Base-by-base conservation (phyloP, 2,113 vertebrate species). In the Pionites leucogaster region DNA sequence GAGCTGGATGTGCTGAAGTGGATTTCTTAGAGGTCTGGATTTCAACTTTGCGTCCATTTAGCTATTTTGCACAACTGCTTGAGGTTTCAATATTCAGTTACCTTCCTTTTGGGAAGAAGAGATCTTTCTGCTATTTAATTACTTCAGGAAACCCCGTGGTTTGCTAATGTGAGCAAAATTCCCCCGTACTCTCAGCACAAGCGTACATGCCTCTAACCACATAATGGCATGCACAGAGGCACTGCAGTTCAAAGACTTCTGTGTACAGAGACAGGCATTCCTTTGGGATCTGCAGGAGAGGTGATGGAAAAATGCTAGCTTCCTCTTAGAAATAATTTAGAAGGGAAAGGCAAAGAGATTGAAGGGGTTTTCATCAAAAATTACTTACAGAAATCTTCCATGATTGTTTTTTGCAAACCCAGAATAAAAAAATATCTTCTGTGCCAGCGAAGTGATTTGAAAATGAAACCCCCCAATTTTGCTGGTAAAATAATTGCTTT, bases 61-160 rank as follows among this genome's bases (percentile, higher is more conserved):
- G 60, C 64, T 59, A n/a, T 85, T 86, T 84, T 70, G 49, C 17
- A 15, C 37, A 91, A 31, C 46, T 75, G 37, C 55, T 41, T 89
- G 55, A 59, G 63, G 24, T 74, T 86, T 84, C 69, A 78, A 29
- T 72, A 75, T 78, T 89, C 72, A 57, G 53, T 94, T 95, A 94
- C 83, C 77, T 96, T 94, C 83, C 76, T 92, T 92, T 88, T 52
- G 89, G 68, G 77, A 96, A 94, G 86, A 76, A 77, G 33, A 0
- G 0, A 53, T 65, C 53, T 92, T 92, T 95, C 59, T 89, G 53
- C 64, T 92, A 59, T 92, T 88, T 91, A 93, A 92, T 95, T 88
- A 92, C 60, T 88, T 92, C 35, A 81, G 64, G 64, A 94, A 92
- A 60, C 72, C 84, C 68, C 28, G 55, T 78, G 64, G 83, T 88